Evolutionary conservation across 2,113 vertebrate genomes (phyloP).

Genomic region (Bubo scandiacus): DNA sequence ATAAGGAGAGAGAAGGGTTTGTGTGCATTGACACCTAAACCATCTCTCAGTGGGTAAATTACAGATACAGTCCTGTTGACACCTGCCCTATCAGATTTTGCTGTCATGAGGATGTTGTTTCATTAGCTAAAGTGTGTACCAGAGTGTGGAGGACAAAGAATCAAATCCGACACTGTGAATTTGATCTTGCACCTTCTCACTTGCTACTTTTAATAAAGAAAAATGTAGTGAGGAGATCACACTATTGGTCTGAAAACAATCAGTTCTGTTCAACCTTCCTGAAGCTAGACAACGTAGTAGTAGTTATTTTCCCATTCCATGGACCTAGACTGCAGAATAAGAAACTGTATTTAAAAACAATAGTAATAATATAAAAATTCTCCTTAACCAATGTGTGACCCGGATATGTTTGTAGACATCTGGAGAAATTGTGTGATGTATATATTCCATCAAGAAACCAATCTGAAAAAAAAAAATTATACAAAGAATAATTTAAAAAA

Average conservation of each 20-base stretch:
- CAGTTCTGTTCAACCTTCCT: neutral
- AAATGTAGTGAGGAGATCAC: neutral
- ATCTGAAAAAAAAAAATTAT: neutral
- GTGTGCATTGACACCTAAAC: neutral
- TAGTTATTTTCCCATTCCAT: neutral
- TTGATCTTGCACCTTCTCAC: neutral
- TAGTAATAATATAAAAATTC: neutral
- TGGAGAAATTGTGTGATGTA: neutral
- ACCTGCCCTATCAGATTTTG: neutral
- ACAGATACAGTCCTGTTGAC: neutral
- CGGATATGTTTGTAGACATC: neutral
- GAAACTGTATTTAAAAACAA: neutral
- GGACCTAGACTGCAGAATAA: neutral
- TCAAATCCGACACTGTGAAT: neutral
- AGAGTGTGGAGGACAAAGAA: neutral
- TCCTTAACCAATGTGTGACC: neutral
- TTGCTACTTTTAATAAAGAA: neutral
- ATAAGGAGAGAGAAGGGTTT: neutral
- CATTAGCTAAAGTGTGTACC: neutral
- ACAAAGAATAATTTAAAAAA: neutral
- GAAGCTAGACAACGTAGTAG: neutral
- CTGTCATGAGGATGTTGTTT: neutral
- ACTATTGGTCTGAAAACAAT: neutral
- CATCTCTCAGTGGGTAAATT: neutral
- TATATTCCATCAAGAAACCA: neutral